Percentiles rank a stretch among this genome's conserved stretches.
Conservation (phyloP, 2,113 vertebrate species). For the Stegastes partitus region DNA sequence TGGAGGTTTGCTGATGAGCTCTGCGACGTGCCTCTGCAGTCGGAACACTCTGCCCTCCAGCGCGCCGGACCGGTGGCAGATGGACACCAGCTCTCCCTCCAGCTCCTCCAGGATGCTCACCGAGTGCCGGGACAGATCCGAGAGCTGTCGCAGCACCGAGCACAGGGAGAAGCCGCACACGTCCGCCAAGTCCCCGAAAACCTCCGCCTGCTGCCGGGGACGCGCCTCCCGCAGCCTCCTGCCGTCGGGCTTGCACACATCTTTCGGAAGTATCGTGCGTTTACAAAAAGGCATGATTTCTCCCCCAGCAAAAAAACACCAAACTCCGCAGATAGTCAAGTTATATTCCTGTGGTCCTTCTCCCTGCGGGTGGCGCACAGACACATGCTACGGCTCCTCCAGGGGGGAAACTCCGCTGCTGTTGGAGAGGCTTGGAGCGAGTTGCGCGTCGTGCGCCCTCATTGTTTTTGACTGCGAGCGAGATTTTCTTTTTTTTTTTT, state of each 20-base stretch:
- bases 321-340: constrained; percentile 62
- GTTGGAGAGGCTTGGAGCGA: constrained; percentile 60
- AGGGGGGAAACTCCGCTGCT: constrained; percentile 56
- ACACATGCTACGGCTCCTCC: constrained; percentile 33
- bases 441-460: constrained; percentile 72
- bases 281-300: constrained; percentile 86
- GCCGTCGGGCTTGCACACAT: constrained; percentile 78
- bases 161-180: constrained; percentile 82
- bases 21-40: constrained; percentile 79
- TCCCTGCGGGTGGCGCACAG: constrained; percentile 38
- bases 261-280: constrained; percentile 80
- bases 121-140: constrained; percentile 85
- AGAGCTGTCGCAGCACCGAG: constrained; percentile 84
- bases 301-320: not conserved
- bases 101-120: constrained; percentile 86
- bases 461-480: constrained; percentile 65
- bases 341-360: constrained; percentile 50
- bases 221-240: constrained; percentile 43
- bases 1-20: constrained; percentile 78
- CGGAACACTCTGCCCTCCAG: constrained; percentile 80
- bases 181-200: constrained; percentile 80
- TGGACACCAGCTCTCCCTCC: constrained; percentile 82
- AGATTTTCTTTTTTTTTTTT: constrained; percentile 28
- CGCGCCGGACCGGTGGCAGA: constrained; percentile 80
- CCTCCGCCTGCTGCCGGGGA: constrained; percentile 24